Evolutionary conservation across 2,797 vertebrate genomes (phyloP), one percentile per base, ranked within the genome.

Genomic region (Neosilurus mollespiculum): DNA sequence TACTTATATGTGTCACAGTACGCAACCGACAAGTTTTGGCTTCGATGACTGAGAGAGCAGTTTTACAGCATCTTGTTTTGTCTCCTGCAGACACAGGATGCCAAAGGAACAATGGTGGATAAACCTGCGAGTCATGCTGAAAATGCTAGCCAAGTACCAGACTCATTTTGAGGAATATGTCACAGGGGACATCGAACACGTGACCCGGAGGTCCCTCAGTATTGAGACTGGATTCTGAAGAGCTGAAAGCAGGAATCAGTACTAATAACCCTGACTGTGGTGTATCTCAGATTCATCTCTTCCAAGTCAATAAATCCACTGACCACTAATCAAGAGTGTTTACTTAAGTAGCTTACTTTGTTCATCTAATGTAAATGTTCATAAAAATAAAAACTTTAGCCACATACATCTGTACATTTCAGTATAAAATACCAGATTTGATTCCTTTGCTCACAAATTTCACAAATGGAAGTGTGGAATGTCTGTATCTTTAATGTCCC

Each of bases 61-160:
- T 80, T 69, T 37, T 49, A 22, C 3, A 30, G n/a, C 4, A 20
- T 61, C 8, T 81, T 59, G 22, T 4, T 78, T 61, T 77, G 14
- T 78, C 64, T n/a, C n/a, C 20, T 84, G 1, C 65, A 99, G 98
- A 88, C 98, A 99, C 91, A 92, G 98, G 81, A 96, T 99, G 94
- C 97, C 98, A 0, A 96, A 92, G 75, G 95, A 96, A 75, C 97
- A 99, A 92, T 99, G 98, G 98, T 99, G 98, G 98, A 85, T 96
- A 83, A 95, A 95, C 78, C 91, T 99, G 83, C 93, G 96, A 11
- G 93, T 95, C 11, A 93, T 99, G 95, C 94, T 98, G 80, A 99
- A 97, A 93, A 99, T 99, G 98, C 86, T 99, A 83, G 98, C 98
- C 5, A 97, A 96, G 89, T 98, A 99, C 91, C 97, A 95, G 91